Base-by-base conservation (phyloP, 2,888 invertebrate species). In the Zhuqinia jingwanae region DNA sequence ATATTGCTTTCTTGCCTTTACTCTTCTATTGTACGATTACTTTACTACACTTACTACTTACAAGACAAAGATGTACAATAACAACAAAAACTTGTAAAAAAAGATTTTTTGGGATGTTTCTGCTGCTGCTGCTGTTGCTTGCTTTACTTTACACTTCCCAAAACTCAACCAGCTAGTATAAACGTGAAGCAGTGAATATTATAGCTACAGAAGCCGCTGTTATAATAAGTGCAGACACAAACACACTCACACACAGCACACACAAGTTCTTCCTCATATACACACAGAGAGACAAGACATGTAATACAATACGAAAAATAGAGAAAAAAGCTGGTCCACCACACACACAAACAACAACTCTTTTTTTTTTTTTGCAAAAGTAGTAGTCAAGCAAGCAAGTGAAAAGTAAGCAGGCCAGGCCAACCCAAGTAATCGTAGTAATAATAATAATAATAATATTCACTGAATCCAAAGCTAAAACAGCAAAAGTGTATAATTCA, bases 341-440 rank as follows among this genome's bases (percentile, higher is more conserved):
- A 45, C 63, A 27, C 27, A n/a, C n/a, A n/a, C n/a, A n/a, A n/a
- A n/a, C n/a, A 68, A 22, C 25, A 27, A 65, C 30, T 20, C n/a
- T 50, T 17, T n/a, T n/a, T n/a, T n/a, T n/a, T n/a, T n/a, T n/a
- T n/a, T 6, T 60, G 60, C 25, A 77, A 36, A 36, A 45, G 42
- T 17, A 78, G 68, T 68, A 73, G 68, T 25, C 58, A 60, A 65
- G 83, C 76, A 53, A 63, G 25, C 76, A 77, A 84, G 77, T 65
- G 83, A 83, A 83, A 85, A 70, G 36, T 56, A 81, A 30, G 27
- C 81, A 84, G 50, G 45, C 81, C 65, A 84, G 50, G 27, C 81
- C 65, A 84, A 58, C 58, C 84, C 78, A 84, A 84, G 77, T 68
- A 76, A 70, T n/a, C n/a, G n/a, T n/a, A n/a, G n/a, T n/a, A n/a